A percentile compares a stretch with the other conserved stretches of the same genome.
phyloP scores from a whole-genome alignment of 2,888 invertebrate genomes.

The Thymelicus acteon region DNA sequence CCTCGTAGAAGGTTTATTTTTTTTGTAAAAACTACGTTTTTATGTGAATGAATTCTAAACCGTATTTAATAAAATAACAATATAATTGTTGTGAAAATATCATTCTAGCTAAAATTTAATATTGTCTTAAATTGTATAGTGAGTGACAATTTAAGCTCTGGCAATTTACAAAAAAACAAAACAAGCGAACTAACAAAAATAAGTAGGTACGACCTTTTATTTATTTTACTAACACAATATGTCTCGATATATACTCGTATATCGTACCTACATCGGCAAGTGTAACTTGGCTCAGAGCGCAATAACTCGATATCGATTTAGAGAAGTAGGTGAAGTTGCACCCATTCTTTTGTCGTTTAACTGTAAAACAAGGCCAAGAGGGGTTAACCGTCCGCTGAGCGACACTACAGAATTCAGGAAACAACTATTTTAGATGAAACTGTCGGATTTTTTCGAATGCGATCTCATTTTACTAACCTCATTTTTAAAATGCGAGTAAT shows the following conservation, averaged over 20 bases:
- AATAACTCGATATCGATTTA: constrained; percentile 29
- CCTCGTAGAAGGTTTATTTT: too few species aligned
- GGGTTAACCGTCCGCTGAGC: constrained; percentile 14
- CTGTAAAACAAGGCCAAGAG: constrained; percentile 27
- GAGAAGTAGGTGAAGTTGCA: constrained; percentile 31
- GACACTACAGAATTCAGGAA: constrained; percentile 16
- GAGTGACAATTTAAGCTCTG: too few species aligned
- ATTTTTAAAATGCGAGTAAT: background rate
- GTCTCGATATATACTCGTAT: background rate
- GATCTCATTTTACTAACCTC: background rate
- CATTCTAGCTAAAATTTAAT: too few species aligned
- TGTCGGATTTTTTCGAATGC: background rate
- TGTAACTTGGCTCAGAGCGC: constrained; percentile 16
- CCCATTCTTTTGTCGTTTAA: constrained; percentile 29
- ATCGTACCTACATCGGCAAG: background rate
- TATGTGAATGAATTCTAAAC: too few species aligned
- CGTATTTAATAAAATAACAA: too few species aligned
- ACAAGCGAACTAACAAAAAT: too few species aligned
- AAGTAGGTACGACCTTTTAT: too few species aligned
- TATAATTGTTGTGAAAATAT: too few species aligned
- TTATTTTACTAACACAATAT: background rate
- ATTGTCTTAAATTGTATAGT: too few species aligned
- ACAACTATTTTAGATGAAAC: constrained; percentile 4
- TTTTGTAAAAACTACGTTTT: too few species aligned
- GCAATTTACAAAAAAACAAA: too few species aligned